phyloP scores from a whole-genome alignment of 1,140 invertebrate species.

The Anoplolepis gracilipes region DNA sequence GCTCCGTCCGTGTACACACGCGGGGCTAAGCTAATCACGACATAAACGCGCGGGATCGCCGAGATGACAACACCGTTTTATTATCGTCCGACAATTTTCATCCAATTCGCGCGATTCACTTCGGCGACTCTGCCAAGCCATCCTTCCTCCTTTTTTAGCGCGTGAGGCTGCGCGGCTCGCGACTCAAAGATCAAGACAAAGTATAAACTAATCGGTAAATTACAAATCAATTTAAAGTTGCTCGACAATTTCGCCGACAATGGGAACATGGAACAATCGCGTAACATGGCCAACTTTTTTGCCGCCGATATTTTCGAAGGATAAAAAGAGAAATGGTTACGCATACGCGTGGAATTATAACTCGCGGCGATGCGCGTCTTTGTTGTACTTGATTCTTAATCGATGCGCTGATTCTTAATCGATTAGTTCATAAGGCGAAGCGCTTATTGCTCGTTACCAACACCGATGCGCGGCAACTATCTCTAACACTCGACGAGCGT shows the following conservation, averaged over 20 bases:
- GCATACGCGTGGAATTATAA: not conserved
- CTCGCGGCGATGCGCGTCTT: constrained; percentile 10
- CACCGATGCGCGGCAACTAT: not conserved
- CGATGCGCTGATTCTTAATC: constrained; percentile 68
- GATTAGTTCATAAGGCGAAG: constrained; percentile 67
- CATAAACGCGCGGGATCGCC: constrained; percentile 57
- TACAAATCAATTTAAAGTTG: constrained; percentile 9
- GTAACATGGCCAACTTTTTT: not conserved
- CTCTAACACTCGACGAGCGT: constrained; percentile 23
- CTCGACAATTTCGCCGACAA: constrained; percentile 11
- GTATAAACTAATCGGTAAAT: not conserved
- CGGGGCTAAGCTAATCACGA: constrained; percentile 9
- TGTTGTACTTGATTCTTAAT: too few relatives aligned
- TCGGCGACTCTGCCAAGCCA: not conserved
- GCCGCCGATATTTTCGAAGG: not conserved
- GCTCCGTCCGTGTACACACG: constrained; percentile 24
- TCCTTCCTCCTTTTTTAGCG: not conserved
- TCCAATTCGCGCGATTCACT: not conserved
- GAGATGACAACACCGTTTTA: constrained; percentile 67
- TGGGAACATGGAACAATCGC: not conserved
- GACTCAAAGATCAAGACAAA: not conserved
- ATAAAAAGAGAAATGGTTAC: not conserved
- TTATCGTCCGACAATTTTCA: constrained; percentile 51
- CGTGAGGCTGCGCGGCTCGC: not conserved
- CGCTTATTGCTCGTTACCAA: constrained; percentile 56